Evolutionary conservation across 2,888 invertebrate species (phyloP).

Genomic region (Gasteruption jaculator): DNA sequence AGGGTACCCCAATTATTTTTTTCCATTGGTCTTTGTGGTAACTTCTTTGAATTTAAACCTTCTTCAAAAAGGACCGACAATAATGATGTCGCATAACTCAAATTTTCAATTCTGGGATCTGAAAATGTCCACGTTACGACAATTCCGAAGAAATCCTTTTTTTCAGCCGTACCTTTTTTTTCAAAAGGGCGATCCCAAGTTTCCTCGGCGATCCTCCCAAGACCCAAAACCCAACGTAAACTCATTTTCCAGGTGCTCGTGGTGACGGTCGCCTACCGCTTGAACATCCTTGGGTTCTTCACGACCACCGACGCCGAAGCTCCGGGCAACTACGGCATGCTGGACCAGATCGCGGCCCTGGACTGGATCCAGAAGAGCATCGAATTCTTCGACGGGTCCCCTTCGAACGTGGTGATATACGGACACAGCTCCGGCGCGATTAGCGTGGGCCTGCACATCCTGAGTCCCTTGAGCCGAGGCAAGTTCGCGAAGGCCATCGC

Average conservation of each 20-base stretch:
- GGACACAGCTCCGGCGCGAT: slow-evolving; percentile 78
- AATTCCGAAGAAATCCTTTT: too few relatives aligned
- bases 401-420: slow-evolving; percentile 70
- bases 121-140: too few relatives aligned
- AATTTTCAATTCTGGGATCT: too few relatives aligned
- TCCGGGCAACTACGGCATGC: slow-evolving; percentile 73
- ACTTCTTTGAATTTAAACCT: too few relatives aligned
- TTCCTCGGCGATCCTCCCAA: too few relatives aligned
- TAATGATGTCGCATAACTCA: too few relatives aligned
- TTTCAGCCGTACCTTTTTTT: too few relatives aligned
- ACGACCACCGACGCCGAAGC: slow-evolving; percentile 74
- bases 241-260: slow-evolving; percentile 61
- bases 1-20: too few relatives aligned
- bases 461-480: slow-evolving; percentile 54
- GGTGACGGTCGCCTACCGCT: slow-evolving; percentile 73
- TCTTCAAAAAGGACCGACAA: too few relatives aligned
- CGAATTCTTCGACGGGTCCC: slow-evolving; percentile 69
- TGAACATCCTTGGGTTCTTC: slow-evolving; percentile 81
- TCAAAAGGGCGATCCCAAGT: too few relatives aligned
- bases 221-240: not conserved
- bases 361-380: slow-evolving; percentile 77
- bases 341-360: slow-evolving; percentile 78
- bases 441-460: slow-evolving; percentile 73
- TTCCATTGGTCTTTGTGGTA: too few relatives aligned
- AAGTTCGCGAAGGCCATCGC: slow-evolving; percentile 72